Conservation (phyloP, 2,113 vertebrate genomes). For the Trematocara unimaculatum region DNA sequence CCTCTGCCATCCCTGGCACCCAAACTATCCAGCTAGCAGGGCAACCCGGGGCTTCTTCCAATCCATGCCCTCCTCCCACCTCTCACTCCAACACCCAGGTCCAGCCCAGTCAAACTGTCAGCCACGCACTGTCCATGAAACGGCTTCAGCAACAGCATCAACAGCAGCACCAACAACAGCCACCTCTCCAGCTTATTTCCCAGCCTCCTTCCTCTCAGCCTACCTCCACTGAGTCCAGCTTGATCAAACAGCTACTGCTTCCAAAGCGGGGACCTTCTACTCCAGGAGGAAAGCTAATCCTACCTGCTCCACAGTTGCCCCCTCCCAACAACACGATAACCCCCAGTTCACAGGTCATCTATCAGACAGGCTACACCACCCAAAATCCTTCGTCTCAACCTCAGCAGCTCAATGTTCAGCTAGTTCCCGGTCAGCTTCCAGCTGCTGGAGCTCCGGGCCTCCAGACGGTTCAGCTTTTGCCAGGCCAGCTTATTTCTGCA, state of each 20-base stretch:
- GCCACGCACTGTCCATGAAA: slow-evolving; percentile 90
- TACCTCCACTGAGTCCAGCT: slow-evolving; percentile 92
- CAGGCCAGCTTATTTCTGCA: slow-evolving; percentile 88
- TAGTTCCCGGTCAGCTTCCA: slow-evolving; percentile 86
- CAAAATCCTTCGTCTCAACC: slow-evolving; percentile 77
- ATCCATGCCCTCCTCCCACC: slow-evolving; percentile 74
- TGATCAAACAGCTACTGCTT: slow-evolving; percentile 98
- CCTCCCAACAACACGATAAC: slow-evolving; percentile 83
- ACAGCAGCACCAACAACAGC: slow-evolving; percentile 54
- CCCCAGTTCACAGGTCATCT: slow-evolving; percentile 90
- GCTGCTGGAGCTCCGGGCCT: slow-evolving; percentile 75
- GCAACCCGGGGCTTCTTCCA: slow-evolving; percentile 80
- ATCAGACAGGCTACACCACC: slow-evolving; percentile 87
- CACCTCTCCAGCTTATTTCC: slow-evolving; percentile 78
- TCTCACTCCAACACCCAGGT: slow-evolving; percentile 77
- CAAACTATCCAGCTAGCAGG: slow-evolving; percentile 88
- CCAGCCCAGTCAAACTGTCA: slow-evolving; percentile 72
- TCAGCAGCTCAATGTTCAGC: slow-evolving; percentile 91
- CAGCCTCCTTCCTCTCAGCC: slow-evolving; percentile 75
- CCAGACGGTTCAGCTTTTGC: slow-evolving; percentile 91
- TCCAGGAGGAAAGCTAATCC: slow-evolving; percentile 95
- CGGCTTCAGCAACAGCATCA: slow-evolving; percentile 78
- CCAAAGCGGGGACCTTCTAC: slow-evolving; percentile 96
- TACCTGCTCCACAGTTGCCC: slow-evolving; percentile 96
- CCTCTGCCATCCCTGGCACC: slow-evolving; percentile 79